Base-by-base conservation (phyloP, 2,113 vertebrate species). In the Nanorana parkeri region DNA sequence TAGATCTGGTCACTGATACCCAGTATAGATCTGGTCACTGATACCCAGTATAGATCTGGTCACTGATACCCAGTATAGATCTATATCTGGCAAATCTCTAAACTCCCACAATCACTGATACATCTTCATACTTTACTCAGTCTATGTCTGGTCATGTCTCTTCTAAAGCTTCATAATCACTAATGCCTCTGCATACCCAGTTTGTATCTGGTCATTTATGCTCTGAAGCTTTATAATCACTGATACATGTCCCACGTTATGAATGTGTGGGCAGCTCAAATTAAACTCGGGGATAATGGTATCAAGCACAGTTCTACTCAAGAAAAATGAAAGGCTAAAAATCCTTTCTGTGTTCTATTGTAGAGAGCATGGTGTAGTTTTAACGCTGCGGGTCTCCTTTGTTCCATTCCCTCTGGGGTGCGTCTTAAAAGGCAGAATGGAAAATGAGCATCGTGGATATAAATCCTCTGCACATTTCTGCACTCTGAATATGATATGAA, bases 341-440 rank as follows among this genome's bases (percentile, higher is more conserved):
- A 68, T 63, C 63, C 71, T 67, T 36, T 56, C 71, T 17, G 36
- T 36, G 28, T 75, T 76, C 36, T 26, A 61, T 75, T 83, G 72
- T 51, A 32, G 54, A 26, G 61, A 82, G 52, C 63, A 19, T 66
- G 51, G 80, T 81, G 61, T 67, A 17, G 60, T 26, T 81, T 74
- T 74, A 66, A 81, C 69, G 60, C 80, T 55, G 69, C 65, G 10
- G 80, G 80, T 75, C 51, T 67, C 80, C 71, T 76, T 83, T 83
- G 72, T 83, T 83, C 72, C 64, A 47, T 83, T 83, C 80, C 72
- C 72, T 76, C 80, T 51, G 72, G 80, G 80, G 80, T 76, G 72
- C 72, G 54, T 68, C 72, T 83, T 83, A 76, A 83, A 83, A 83
- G 80, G 80, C 54, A 83, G 63, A 83, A 76, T 68, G 73, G 80